Base-by-base conservation (phyloP, 2,888 invertebrate genomes). In the Cacoxenus indagator region DNA sequence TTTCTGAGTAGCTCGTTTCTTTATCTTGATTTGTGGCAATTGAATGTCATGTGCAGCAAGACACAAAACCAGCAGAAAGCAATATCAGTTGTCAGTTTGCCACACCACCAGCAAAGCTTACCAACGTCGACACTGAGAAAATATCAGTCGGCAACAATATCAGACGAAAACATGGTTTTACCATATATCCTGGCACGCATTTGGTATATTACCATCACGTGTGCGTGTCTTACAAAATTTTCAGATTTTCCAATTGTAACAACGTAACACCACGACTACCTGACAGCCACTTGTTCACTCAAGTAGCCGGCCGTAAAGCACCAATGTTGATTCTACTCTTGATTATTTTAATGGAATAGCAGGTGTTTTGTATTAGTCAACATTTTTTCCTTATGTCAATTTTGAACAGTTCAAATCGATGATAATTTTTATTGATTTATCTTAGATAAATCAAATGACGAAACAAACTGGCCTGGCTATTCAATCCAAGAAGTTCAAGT, bases 1-100 rank as follows among this genome's bases (percentile, higher is more conserved):
- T 45, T 45, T 64, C 1, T 51, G 17, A 57, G 57, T 29, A 57
- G 57, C 57, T 57, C 27, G 29, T 6, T 57, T 27, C 29, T 29
- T 76, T 78, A 78, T 78, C 78, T 78, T 78, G 78, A 78, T 78
- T 78, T 78, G 78, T 81, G 81, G 78, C 81, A 78, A 78, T 78
- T 78, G 78, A 78, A 81, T 61, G 61, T 61, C 61, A 61, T 61
- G 61, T 61, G 61, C 61, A 61, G 61, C 61, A 14, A 61, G 14
- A 26, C 17, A 27, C 37, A 55, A 55, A 24, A 27, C 27, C 46
- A 61, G 43, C 61, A 37, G 37, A 6, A 29, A 17, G 22, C 37
- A 37, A 22, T 22, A 31, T 17, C 31, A 6, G 24, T 62, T 22
- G 37, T 43, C 43, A 4, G 22, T 46, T 46, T 0, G 14, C 5